These are phyloP conservation scores for Willowsia nigromaculata DNA, from an alignment of 2,888 invertebrate genomes.

Conservation along the genomic window DNA sequence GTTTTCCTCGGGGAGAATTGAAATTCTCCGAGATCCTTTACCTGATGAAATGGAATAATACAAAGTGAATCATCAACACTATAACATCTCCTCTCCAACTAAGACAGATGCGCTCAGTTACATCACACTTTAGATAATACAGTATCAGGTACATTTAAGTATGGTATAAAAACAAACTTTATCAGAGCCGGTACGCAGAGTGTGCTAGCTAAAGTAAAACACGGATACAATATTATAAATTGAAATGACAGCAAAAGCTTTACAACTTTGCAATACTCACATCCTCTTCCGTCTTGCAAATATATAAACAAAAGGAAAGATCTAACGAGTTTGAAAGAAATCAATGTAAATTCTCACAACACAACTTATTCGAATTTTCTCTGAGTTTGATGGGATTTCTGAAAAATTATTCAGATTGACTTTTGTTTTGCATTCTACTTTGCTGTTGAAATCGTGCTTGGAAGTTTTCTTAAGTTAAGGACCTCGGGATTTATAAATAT, in stretches of 20 bases:
- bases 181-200: background rate
- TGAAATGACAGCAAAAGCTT: background rate
- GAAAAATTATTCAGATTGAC: constrained; percentile 28
- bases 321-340: constrained; percentile 31
- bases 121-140: background rate
- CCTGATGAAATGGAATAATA: constrained; percentile 56
- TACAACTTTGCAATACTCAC: background rate
- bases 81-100: background rate
- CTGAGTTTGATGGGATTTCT: background rate
- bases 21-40: constrained; percentile 20
- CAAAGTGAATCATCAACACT: constrained; percentile 33
- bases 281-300: background rate
- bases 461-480: background rate
- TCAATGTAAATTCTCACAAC: constrained; percentile 1
- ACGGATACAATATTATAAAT: background rate
- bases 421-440: constrained; percentile 5
- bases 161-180: background rate
- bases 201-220: background rate
- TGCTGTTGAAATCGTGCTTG: background rate
- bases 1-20: constrained; percentile 31
- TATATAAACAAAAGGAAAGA: background rate
- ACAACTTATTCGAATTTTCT: constrained; percentile 36
- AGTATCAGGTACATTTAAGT: background rate
- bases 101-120: background rate
- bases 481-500: background rate